Evolutionary conservation across 2,113 vertebrate species (phyloP), one percentile per base, ranked within the genome.

Genomic region (Empidonax alnorum): DNA sequence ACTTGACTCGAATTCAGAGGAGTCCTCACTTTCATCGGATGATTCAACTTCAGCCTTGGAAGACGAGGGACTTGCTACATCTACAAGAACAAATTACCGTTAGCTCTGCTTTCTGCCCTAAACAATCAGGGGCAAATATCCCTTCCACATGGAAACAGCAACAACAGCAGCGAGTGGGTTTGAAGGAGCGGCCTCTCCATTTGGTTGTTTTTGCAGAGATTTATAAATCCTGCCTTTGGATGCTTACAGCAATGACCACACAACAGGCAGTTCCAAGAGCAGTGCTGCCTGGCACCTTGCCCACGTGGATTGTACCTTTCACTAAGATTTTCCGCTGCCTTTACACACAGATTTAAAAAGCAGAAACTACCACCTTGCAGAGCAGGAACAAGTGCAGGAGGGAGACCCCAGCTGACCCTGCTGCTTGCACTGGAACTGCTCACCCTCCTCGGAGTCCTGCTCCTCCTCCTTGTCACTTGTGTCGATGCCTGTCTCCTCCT

Each of bases 401-500:
- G 24, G 49, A 88, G 25, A 82, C 6, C 37, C n/a, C 20, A 71
- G 24, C 22, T 63, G 49, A 77, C 18, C 27, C 18, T 39, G 37
- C 44, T 90, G 56, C 35, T 80, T 68, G 53, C 46, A 3, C 39
- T 42, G 65, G 50, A 76, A 90, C 10, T 41, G 22, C 93, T 89
- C 97, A 99, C 99, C 99, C 39, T 98, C 99, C 65, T 99, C 99
- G 1, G 99, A 99, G 37, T 99, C 99, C 77, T 98, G 98, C 4
- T 98, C 98, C 46, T 98, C 98, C 13, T 98, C 98, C 76, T 98
- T 98, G 63, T 98, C 99, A 31, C 99, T 99, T 14, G 98, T 98
- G 46, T 95, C 98, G 58, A 98, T 98, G 58, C 97, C 97, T 33
- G 90, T 95, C 14, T 88, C 65, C n/a, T 97, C 98, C 6, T 96